Evolutionary conservation across 2,113 vertebrate species (phyloP).

Genomic region (Cricetomys ansorgei): DNA sequence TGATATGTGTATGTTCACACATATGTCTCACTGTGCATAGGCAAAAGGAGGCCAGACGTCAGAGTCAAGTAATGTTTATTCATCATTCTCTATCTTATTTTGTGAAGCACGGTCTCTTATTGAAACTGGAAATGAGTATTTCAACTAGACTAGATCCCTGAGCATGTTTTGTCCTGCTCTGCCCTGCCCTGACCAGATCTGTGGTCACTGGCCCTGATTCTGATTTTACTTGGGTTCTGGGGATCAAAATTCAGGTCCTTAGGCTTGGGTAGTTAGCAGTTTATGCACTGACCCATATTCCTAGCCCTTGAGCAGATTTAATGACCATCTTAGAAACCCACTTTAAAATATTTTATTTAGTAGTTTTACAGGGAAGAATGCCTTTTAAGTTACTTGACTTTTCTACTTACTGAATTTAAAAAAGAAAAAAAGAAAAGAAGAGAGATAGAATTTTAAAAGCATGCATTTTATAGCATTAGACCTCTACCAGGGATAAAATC

Average conservation of each 20-base stretch:
- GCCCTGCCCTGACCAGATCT: no score
- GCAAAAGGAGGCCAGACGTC: not conserved
- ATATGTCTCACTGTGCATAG: no score
- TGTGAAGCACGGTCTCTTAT: no score
- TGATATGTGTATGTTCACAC: not conserved
- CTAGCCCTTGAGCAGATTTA: not conserved
- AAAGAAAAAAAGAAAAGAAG: not conserved
- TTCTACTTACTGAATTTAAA: not conserved
- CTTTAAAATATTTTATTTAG: not conserved
- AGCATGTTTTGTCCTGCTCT: not conserved
- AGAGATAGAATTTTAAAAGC: not conserved
- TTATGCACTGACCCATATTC: not conserved
- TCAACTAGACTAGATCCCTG: not conserved
- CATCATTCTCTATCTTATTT: not conserved
- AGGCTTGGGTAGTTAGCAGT: not conserved
- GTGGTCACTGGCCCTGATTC: not conserved
- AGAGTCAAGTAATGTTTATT: no score
- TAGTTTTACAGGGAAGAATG: not conserved
- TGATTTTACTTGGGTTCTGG: not conserved
- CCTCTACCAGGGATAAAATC: not conserved
- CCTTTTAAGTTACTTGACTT: not conserved
- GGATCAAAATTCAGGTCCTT: not conserved
- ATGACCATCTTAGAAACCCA: not conserved
- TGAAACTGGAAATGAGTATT: not conserved
- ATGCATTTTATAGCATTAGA: not conserved